These are phyloP conservation scores for Aphidius ervi DNA, from an alignment of 1,140 invertebrate genomes.

Conservation along the genomic window DNA sequence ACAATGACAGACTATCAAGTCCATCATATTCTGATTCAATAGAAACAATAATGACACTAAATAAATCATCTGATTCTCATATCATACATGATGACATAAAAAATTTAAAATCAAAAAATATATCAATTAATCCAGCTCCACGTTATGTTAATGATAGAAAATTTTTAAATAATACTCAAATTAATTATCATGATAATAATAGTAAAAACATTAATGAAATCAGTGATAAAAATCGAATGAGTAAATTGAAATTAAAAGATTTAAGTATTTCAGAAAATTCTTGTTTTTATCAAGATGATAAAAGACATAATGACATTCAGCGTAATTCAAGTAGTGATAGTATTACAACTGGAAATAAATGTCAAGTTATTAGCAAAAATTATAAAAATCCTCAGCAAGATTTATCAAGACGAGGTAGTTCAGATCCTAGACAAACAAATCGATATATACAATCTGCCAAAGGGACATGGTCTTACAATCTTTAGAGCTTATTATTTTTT, in stretches of 20 bases:
- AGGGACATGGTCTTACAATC: conserved; percentile 49
- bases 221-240: background rate
- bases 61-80: too few species aligned
- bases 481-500: conserved; percentile 27
- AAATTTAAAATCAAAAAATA: conserved; percentile 25
- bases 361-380: conserved; percentile 29
- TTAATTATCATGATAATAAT: background rate
- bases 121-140: conserved; percentile 25
- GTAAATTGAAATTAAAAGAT: conserved; percentile 4
- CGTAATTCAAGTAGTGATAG: conserved; percentile 40
- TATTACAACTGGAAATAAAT: conserved; percentile 30
- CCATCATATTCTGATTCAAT: conserved; percentile 35
- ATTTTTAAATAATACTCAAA: too few species aligned
- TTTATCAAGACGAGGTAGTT: conserved; percentile 30
- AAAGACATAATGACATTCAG: conserved; percentile 30
- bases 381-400: conserved; percentile 37
- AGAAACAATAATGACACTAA: too few species aligned
- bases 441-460: conserved; percentile 46
- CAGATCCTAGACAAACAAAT: conserved; percentile 31
- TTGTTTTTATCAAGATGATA: conserved; percentile 5
- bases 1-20: conserved; percentile 24
- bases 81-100: conserved; percentile 10
- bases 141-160: conserved; percentile 21
- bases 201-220: background rate
- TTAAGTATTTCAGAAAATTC: conserved; percentile 15